Conservation (phyloP, 2,888 invertebrate genomes). For the Stomorhina lunata region DNA sequence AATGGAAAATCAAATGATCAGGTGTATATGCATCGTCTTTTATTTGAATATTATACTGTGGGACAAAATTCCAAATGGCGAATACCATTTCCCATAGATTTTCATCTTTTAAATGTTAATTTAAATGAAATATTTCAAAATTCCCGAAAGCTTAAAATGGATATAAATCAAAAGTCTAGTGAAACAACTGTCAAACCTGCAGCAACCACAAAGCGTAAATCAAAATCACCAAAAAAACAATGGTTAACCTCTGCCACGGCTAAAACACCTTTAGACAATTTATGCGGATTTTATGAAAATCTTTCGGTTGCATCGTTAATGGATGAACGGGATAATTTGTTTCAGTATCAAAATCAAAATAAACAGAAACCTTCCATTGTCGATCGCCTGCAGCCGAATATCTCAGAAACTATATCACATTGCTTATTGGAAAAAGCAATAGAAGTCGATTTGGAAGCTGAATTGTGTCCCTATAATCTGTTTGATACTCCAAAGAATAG, state of each 20-base stretch:
- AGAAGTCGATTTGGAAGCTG: slow-evolving; percentile 72
- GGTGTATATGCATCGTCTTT: slow-evolving; percentile 71
- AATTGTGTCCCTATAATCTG: slow-evolving; percentile 75
- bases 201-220: slow-evolving; percentile 70
- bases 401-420: slow-evolving; percentile 75
- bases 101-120: slow-evolving; percentile 74
- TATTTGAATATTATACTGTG: slow-evolving; percentile 77
- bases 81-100: slow-evolving; percentile 77
- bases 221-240: slow-evolving; percentile 76
- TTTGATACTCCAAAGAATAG: slow-evolving; percentile 72
- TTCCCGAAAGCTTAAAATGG: slow-evolving; percentile 64
- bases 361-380: slow-evolving; percentile 58
- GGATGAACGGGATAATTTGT: slow-evolving; percentile 49
- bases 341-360: slow-evolving; percentile 3
- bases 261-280: slow-evolving; percentile 75
- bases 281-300: slow-evolving; percentile 80
- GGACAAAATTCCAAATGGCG: slow-evolving; percentile 74
- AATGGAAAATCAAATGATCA: slow-evolving; percentile 26
- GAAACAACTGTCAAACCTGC: background rate
- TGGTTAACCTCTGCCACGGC: slow-evolving; percentile 71
- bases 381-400: slow-evolving; percentile 73
- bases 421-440: slow-evolving; percentile 75
- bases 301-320: slow-evolving; percentile 77
- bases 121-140: slow-evolving; percentile 71
- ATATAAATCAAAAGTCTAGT: background rate